phyloP scores from a whole-genome alignment of 1,140 invertebrate species.

The Ceratoteleas bidentatus region DNA sequence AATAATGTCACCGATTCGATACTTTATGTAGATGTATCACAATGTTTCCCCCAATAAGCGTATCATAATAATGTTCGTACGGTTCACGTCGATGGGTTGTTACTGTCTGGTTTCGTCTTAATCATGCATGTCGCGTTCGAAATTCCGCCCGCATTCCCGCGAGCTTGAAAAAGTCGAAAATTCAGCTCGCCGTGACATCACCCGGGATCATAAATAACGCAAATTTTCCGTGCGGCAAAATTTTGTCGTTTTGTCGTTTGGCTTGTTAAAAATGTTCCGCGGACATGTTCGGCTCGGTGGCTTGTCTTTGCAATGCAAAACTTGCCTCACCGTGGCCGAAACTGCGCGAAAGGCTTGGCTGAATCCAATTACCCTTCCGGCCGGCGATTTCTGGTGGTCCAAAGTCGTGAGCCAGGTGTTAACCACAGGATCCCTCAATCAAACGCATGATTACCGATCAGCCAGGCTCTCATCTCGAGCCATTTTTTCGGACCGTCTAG shows the following conservation, averaged over 20 bases:
- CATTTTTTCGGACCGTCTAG: slow-evolving; percentile 14
- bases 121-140: background rate
- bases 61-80: slow-evolving; percentile 33
- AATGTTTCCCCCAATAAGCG: slow-evolving; percentile 23
- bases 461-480: slow-evolving; percentile 16
- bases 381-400: slow-evolving; percentile 24
- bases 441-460: slow-evolving; percentile 48
- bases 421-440: slow-evolving; percentile 43
- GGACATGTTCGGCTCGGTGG: slow-evolving; percentile 2
- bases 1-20: slow-evolving; percentile 26
- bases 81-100: slow-evolving; percentile 3
- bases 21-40: slow-evolving; percentile 15
- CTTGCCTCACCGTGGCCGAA: background rate
- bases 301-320: slow-evolving; percentile 19
- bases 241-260: no score
- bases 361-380: slow-evolving; percentile 43
- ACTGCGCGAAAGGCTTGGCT: slow-evolving; percentile 15
- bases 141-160: background rate
- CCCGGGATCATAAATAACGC: no score
- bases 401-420: slow-evolving; percentile 39
- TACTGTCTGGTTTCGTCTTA: slow-evolving; percentile 9
- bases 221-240: no score
- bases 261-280: background rate
- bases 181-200: no score
- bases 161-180: background rate